These are phyloP conservation scores for Acrobasis consociella DNA, from an alignment of 2,888 invertebrate genomes.

Conservation along the genomic window DNA sequence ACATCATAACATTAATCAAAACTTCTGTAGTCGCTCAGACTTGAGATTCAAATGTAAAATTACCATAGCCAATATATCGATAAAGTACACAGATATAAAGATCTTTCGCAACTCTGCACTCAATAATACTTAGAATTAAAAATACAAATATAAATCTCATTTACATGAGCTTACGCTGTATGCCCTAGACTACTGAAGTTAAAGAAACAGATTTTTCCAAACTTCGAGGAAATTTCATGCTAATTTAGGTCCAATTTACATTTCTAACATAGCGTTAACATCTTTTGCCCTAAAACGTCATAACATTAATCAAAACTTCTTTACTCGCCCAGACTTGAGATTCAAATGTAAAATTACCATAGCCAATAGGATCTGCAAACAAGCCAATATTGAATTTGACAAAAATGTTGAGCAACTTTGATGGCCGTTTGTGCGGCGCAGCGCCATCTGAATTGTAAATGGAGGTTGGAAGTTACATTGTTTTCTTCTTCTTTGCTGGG, in stretches of 20 bases:
- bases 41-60: constrained; percentile 3
- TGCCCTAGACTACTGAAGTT: too few species aligned
- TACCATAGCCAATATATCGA: constrained; percentile 16
- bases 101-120: too few species aligned
- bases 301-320: constrained; percentile 7
- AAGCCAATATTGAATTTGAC: constrained; percentile 21
- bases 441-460: constrained; percentile 20
- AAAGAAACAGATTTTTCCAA: too few species aligned
- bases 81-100: too few species aligned
- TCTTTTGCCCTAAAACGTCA: neutral
- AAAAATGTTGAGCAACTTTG: constrained; percentile 17
- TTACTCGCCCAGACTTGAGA: neutral
- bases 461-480: constrained; percentile 4
- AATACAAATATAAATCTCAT: too few species aligned
- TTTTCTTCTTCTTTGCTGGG: neutral
- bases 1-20: constrained; percentile 5
- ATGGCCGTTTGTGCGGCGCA: constrained; percentile 8
- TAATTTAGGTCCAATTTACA: neutral
- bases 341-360: constrained; percentile 21
- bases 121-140: too few species aligned
- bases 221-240: neutral
- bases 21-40: constrained; percentile 4
- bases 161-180: too few species aligned
- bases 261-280: neutral
- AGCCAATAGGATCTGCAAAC: constrained; percentile 15